Conservation (phyloP, 2,888 invertebrate genomes). For the Sinotaia quadrata region DNA sequence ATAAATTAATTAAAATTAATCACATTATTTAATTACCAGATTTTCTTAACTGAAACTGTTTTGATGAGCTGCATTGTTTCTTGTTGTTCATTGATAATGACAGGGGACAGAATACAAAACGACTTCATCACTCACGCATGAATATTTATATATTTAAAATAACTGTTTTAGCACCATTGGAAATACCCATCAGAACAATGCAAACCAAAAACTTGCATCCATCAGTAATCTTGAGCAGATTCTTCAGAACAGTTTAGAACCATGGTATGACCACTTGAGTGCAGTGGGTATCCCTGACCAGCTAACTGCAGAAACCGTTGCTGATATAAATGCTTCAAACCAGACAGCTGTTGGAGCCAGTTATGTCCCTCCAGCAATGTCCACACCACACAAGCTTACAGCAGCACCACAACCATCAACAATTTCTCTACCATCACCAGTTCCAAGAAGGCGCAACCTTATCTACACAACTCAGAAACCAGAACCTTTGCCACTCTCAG, state of each 20-base stretch:
- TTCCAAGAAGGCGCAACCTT: neutral
- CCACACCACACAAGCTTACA: neutral
- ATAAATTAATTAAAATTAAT: too few relatives aligned
- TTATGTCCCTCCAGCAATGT: neutral
- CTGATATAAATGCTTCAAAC: neutral
- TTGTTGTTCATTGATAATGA: too few relatives aligned
- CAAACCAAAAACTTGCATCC: neutral
- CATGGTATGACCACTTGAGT: constrained; percentile 22
- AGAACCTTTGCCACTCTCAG: neutral
- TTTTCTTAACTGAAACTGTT: too few relatives aligned
- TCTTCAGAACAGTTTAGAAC: constrained; percentile 13
- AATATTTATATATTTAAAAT: too few relatives aligned
- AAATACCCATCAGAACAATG: too few relatives aligned
- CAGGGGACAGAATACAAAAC: too few relatives aligned
- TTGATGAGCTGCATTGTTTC: too few relatives aligned
- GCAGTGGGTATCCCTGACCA: neutral
- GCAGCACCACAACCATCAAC: neutral
- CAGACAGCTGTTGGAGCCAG: neutral
- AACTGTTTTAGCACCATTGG: too few relatives aligned
- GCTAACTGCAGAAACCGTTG: too few relatives aligned
- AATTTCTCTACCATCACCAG: neutral
- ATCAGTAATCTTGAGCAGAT: neutral
- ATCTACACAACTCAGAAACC: neutral
- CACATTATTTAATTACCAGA: too few relatives aligned
- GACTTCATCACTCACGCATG: too few relatives aligned